Evolutionary conservation across 1,140 invertebrate genomes (phyloP), one percentile per base, ranked within the genome.

Genomic region (Laodelphax striatellus): DNA sequence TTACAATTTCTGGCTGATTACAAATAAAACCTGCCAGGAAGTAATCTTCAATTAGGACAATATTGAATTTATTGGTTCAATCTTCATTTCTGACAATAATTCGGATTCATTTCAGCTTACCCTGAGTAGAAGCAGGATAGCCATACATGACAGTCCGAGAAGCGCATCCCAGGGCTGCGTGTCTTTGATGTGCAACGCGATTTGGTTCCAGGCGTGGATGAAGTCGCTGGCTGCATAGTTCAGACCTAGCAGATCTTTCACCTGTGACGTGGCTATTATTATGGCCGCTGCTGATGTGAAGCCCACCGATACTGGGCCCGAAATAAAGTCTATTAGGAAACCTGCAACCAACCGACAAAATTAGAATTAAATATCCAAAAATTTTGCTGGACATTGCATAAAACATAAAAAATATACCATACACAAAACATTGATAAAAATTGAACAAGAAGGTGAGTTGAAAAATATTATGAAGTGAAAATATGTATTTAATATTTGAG

Each of bases 231-330:
- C 82, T 0, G 76, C 71, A 60, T 85, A 82, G 46, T 75, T 77
- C 2, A 92, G 73, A 1, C 88, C 88, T 1, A 90, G 75, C 43
- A 92, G 79, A 67, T 86, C 82, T 72, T 91, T 93, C 22, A 93
- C 75, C 76, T 94, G 91, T 11, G 88, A 86, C 52, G 86, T 85
- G 5, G 87, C 88, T 52, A 94, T 93, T 52, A 91, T 91, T 58
- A 94, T 87, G 34, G 91, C 89, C 1, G 90, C 91, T 0, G 91
- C 91, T 11, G 88, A 90, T 0, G 90, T 94, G 73, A 94, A 95
- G 1, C 89, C 90, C 59, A 87, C 87, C 14, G 91, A 91, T 17
- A 94, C 91, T n/a, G 91, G 89, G 38, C 87, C 85, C 24, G 89
- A 92, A 65, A 95, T 94, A 75, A 92, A 94, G 72, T 93, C 89